Percentiles rank a stretch among this genome's conserved stretches.
phyloP scores from a whole-genome alignment of 2,113 vertebrate species.

The Leptobrachium leishanense region DNA sequence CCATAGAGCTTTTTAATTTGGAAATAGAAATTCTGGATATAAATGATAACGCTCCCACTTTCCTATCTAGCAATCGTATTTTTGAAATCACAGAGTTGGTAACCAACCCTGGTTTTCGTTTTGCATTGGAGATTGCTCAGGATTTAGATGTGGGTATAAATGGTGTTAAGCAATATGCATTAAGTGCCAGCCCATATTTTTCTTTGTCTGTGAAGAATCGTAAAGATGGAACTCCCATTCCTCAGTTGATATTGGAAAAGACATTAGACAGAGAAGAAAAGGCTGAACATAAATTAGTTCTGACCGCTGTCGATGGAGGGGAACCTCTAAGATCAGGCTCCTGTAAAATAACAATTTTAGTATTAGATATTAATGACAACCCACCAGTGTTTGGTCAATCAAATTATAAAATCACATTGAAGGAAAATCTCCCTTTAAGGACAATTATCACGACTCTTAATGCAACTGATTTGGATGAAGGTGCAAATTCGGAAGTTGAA shows the following conservation, averaged over 20 bases:
- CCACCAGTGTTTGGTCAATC: slow-evolving; percentile 47
- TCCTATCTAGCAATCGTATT: slow-evolving; percentile 38
- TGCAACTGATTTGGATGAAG: slow-evolving; percentile 50
- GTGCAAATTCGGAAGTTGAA: slow-evolving; percentile 56
- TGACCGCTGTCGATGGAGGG: slow-evolving; percentile 63
- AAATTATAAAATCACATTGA: slow-evolving; percentile 39
- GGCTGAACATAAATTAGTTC: slow-evolving; percentile 55
- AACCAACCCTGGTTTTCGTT: slow-evolving; percentile 52
- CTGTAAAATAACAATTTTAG: slow-evolving; percentile 52
- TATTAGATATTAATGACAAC: slow-evolving; percentile 59
- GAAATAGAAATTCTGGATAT: slow-evolving; percentile 57
- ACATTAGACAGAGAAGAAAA: slow-evolving; percentile 65
- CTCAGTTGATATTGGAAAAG: slow-evolving; percentile 65
- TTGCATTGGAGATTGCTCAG: slow-evolving; percentile 66
- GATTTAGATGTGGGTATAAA: slow-evolving; percentile 68
- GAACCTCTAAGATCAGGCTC: slow-evolving; percentile 59
- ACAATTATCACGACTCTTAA: slow-evolving; percentile 42
- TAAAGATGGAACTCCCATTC: slow-evolving; percentile 58
- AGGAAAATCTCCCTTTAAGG: slow-evolving; percentile 40
- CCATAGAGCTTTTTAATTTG: slow-evolving; percentile 49
- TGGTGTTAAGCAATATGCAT: slow-evolving; percentile 62
- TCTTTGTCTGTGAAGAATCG: slow-evolving; percentile 60
- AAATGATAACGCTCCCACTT: slow-evolving; percentile 55
- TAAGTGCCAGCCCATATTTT: slow-evolving; percentile 68
- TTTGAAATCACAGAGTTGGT: slow-evolving; percentile 61